Base-by-base conservation (phyloP, 2,888 invertebrate species). In the Dynastes grantii region DNA sequence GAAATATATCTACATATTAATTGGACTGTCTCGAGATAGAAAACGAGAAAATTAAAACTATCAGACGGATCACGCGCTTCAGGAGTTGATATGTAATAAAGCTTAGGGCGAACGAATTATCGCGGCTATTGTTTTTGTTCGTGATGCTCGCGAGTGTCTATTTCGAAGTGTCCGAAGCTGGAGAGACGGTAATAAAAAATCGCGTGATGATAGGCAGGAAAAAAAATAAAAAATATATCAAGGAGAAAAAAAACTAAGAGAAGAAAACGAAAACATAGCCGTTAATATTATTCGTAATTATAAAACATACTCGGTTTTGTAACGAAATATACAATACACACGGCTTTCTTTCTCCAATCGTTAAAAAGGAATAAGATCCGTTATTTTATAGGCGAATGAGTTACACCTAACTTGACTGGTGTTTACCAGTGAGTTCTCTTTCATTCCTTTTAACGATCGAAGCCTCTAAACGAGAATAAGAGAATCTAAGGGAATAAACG, bases 1-100 rank as follows among this genome's bases (percentile, higher is more conserved):
- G 40, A 73, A 75, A 75, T 75, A 63, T 61, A 75, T 75, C 73
- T 75, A 75, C 73, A 75, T 75, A 75, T 75, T 75, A 75, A 75
- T 75, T 75, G 73, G 73, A 75, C 73, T 75, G 73, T 75, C 73
- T 75, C 27, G 61, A 61, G 61, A 75, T 75, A 75, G 73, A 75
- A 75, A 75, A 75, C 27, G 58, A 75, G 73, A 63, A 75, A 75
- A 75, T 75, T 75, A 75, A 75, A 75, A 75, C 73, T 75, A 75
- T 75, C 73, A 75, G 73, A 75, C 73, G 61, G 73, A 75, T 75
- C 73, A 75, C 73, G 73, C 61, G 49, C 58, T 75, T 45, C 45
- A 40, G 73, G 13, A 45, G 61, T 61, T 75, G 73, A 75, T 75
- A 61, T 61, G 73, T 61, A 61, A 75, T 75, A 75, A 75, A 75